Percentiles rank a stretch among this genome's conserved stretches.
Evolutionary conservation across 1,140 invertebrate genomes (phyloP).

Genomic region (Onthophagus taurus): DNA sequence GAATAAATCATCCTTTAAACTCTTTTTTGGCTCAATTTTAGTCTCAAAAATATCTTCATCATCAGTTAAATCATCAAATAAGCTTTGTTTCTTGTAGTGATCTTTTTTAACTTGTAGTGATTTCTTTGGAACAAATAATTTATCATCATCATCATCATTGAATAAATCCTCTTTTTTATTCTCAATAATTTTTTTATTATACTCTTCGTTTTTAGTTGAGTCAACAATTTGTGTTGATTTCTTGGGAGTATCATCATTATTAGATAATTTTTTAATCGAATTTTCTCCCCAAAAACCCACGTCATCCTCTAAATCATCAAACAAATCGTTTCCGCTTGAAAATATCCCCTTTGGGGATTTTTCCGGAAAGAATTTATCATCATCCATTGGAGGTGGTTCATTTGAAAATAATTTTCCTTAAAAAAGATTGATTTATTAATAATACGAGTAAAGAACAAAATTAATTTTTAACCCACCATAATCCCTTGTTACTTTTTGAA

Average conservation of each 20-base stretch:
- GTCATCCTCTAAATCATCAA: conserved; percentile 35
- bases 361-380: conserved; percentile 26
- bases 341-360: conserved; percentile 36
- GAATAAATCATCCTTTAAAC: too few relatives aligned
- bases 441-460: not conserved
- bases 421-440: not conserved
- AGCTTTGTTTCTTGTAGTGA: not conserved
- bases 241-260: not conserved
- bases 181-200: not conserved
- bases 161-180: not conserved
- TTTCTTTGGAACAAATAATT: not conserved
- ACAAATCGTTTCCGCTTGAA: conserved; percentile 35
- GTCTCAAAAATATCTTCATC: not conserved
- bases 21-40: too few relatives aligned
- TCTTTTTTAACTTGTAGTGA: too few relatives aligned
- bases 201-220: not conserved
- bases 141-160: conserved; percentile 4
- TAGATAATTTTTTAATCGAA: not conserved
- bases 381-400: conserved; percentile 42
- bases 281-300: conserved; percentile 8
- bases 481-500: conserved; percentile 15
- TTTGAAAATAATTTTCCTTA: conserved; percentile 42
- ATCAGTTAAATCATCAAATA: not conserved
- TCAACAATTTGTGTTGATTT: not conserved
- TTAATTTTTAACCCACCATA: not conserved